Percentiles rank a stretch among this genome's conserved stretches.
phyloP scores from a whole-genome alignment of 2,797 vertebrate genomes.

The Morelia viridis region DNA sequence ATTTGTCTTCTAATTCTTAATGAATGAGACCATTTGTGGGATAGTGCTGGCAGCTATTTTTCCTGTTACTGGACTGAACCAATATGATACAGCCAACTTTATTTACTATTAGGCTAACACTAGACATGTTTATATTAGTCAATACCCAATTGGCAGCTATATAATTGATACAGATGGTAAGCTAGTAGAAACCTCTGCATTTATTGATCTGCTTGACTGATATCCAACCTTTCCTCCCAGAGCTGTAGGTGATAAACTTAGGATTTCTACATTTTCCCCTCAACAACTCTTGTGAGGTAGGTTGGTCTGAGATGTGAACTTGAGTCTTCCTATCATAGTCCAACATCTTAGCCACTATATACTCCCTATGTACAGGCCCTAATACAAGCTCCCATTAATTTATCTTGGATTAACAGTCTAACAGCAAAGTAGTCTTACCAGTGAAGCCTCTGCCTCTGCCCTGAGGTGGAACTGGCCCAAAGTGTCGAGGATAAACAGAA shows the following conservation, averaged over 20 bases:
- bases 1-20: neutral
- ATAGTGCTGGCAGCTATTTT: neutral
- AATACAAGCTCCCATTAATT: neutral
- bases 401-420: neutral
- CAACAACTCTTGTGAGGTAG: neutral
- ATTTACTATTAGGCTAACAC: neutral
- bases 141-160: neutral
- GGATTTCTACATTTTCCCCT: neutral
- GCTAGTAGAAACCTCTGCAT: neutral
- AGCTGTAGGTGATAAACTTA: neutral
- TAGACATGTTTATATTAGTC: neutral
- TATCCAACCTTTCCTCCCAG: neutral
- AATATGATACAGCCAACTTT: neutral
- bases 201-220: neutral
- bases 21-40: neutral
- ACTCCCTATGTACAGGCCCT: neutral
- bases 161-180: neutral
- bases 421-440: conserved; percentile 73
- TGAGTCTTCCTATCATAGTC: neutral
- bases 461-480: conserved; percentile 83
- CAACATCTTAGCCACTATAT: neutral
- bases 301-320: neutral
- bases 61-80: neutral
- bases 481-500: conserved; percentile 85
- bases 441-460: conserved; percentile 84